Base-by-base conservation (phyloP, 2,113 vertebrate genomes). In the Tauraco erythrolophus region DNA sequence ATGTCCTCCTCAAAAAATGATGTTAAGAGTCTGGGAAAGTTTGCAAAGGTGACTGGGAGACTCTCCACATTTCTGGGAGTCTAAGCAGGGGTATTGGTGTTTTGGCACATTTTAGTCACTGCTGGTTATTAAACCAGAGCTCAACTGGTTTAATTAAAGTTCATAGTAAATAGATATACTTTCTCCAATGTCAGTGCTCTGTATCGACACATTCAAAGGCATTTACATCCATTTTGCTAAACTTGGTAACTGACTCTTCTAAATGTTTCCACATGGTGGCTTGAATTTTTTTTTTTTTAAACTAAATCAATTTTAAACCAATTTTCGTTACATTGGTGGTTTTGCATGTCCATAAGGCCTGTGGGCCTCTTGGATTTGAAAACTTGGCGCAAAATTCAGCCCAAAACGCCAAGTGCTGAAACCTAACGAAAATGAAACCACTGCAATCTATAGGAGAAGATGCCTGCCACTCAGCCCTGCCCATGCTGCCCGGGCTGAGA, bases 251-350 rank as follows among this genome's bases (percentile, higher is more conserved):
- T 53, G 65, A 84, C 43, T 96, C 51, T 94, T 96, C 77, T 96
- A 96, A 97, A 92, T 96, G 91, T 79, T 97, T 96, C 96, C 97
- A 97, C 89, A 97, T 96, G 95, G 84, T 84, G 25, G 76, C 61
- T 92, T 82, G 83, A 69, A 64, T 14, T 46, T 54, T 71, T 21
- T 61, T 81, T 84, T 80, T 85, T 85, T 72, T 35, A 2, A 48
- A 92, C 78, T 93, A 97, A 97, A 97, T 95, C 88, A 97, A 97
- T 97, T 95, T 95, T 72, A 89, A 97, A 97, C 79, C 92, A 87
- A 89, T 96, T 97, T 95, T 96, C 33, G 45, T 97, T 95, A 95
- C 94, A 94, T 82, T 84, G 88, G 92, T 97, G 94, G 97, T 95
- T 97, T 94, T 97, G 89, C 89, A 91, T 94, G 94, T 96, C 95